A percentile compares a stretch with the other conserved stretches of the same genome.
Conservation (phyloP, 1,140 invertebrate genomes). For the Mactra quadrangularis region DNA sequence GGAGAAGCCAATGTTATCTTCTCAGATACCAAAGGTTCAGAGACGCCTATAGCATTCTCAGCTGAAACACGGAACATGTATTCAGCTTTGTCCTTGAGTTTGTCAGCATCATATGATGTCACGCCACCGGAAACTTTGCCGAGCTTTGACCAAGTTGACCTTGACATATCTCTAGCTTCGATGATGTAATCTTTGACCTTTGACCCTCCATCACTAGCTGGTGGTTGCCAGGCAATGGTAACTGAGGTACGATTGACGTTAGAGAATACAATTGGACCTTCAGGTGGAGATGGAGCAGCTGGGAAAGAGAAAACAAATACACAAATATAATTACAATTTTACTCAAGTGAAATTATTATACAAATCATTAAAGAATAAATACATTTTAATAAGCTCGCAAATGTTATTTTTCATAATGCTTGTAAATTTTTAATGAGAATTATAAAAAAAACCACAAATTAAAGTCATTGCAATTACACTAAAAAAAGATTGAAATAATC, state of each 20-base stretch:
- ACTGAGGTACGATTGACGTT: slow-evolving; percentile 86
- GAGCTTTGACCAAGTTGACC: slow-evolving; percentile 90
- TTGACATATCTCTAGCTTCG: slow-evolving; percentile 94
- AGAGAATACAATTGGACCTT: slow-evolving; percentile 89
- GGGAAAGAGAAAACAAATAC: slow-evolving; percentile 1
- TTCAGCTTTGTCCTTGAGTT: slow-evolving; percentile 88
- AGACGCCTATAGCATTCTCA: slow-evolving; percentile 95
- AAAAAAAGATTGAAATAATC: too few relatives aligned
- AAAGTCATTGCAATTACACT: too few relatives aligned
- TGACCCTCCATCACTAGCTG: slow-evolving; percentile 98
- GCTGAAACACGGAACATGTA: slow-evolving; percentile 88
- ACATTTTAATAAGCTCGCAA: too few relatives aligned
- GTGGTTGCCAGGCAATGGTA: slow-evolving; percentile 97
- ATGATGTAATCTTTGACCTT: slow-evolving; percentile 96
- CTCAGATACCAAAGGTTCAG: slow-evolving; percentile 93
- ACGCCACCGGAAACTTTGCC: slow-evolving; percentile 87
- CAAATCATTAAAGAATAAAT: too few relatives aligned
- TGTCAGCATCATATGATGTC: slow-evolving; percentile 85
- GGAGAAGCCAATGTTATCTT: slow-evolving; percentile 95
- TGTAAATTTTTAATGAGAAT: too few relatives aligned
- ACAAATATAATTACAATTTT: neutral
- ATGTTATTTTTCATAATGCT: too few relatives aligned
- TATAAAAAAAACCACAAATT: too few relatives aligned
- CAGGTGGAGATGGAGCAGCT: slow-evolving; percentile 91
- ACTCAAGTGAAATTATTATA: neutral